Evolutionary conservation across 35 echinoderm and acorn worm species (phyloP), one percentile per base, ranked within the genome.

Genomic region (Amphiura filiformis): DNA sequence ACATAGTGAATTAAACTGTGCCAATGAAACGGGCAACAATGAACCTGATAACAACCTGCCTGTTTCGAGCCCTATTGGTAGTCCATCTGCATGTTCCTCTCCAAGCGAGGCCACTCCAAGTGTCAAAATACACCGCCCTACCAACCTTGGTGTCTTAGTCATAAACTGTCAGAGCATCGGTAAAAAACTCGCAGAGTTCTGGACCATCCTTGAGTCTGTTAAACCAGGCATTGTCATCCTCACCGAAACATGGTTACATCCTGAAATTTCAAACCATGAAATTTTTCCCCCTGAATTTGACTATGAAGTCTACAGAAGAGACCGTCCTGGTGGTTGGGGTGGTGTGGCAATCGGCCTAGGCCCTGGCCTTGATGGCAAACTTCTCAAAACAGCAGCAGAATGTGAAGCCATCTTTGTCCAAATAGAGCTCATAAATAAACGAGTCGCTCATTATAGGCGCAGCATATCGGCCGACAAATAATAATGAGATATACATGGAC

Each of bases 381-480:
- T 31, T 77, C 76, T 31, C 28, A 7, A 9, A 13, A 9, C 26
- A 35, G 44, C 7, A 11, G 44, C 7, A 20, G 44, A 52, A 52
- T 52, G 44, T 52, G 44, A 52, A 52, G 20, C 44, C 7, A 52
- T 11, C 7, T 52, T 52, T 52, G 44, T 52, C 7, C 7, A 77
- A 77, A 77, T 35, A 13, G 23, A 22, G 11, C 34, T 38, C 14
- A 81, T 7, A 37, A 14, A 81, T 30, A 81, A 38, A 30, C 30
- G 84, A 87, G 38, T 78, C 84, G 1, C 65, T 87, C 33, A 87
- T 87, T 75, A 39, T 85, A 3, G 80, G 88, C 33, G 78, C 79
- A 79, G 81, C 14, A 1, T 90, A 90, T 57, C 81, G 88, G 30
- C 80, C 88, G 7, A 84, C 88, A 85, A 84, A 44, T 33, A 84